Base-by-base conservation (phyloP, 2,888 invertebrate species). In the Trachelus iudaicus region DNA sequence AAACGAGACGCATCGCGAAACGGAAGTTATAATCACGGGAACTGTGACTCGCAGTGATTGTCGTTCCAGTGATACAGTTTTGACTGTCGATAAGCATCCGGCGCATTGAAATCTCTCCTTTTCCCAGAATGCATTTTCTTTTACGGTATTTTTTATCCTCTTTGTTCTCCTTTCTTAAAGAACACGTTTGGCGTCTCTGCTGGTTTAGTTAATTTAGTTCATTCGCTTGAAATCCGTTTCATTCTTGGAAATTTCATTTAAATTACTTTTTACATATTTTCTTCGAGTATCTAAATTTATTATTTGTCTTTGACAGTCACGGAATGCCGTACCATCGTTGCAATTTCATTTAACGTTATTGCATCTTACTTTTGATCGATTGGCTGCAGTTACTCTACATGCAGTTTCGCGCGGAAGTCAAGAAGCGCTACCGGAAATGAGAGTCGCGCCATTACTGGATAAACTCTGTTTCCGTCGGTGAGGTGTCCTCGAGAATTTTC, bases 361-460 rank as follows among this genome's bases (percentile, higher is more conserved):
- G 56, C 56, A 23, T 56, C 56, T 56, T 56, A 56, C 56, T 23
- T 23, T 23, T 56, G 56, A 77, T 77, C 73, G 77, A 74, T 73
- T n/a, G 56, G 56, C 79, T 80, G 79, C 77, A 82, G 82, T 85
- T 82, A 84, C 81, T 79, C 75, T 73, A 79, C 33, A 75, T 56
- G 56, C 56, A 56, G 23, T 56, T 56, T 56, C 15, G 56, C 56
- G 79, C 85, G 83, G 84, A 83, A 82, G 83, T 82, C 83, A 84
- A 84, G 87, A 88, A 87, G 84, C 81, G 82, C 82, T 84, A 83
- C 84, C 90, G 90, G 90, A 90, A 90, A 90, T 90, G 87, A 90
- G 87, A 86, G 84, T 84, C 83, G 33, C 73, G 33, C 83, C 85
- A 84, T 79, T 76, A 56, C 78, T 73, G 75, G 80, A 81, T 80